Base-by-base conservation (phyloP, 2,888 invertebrate genomes). In the Petrolisthes cinctipes region DNA sequence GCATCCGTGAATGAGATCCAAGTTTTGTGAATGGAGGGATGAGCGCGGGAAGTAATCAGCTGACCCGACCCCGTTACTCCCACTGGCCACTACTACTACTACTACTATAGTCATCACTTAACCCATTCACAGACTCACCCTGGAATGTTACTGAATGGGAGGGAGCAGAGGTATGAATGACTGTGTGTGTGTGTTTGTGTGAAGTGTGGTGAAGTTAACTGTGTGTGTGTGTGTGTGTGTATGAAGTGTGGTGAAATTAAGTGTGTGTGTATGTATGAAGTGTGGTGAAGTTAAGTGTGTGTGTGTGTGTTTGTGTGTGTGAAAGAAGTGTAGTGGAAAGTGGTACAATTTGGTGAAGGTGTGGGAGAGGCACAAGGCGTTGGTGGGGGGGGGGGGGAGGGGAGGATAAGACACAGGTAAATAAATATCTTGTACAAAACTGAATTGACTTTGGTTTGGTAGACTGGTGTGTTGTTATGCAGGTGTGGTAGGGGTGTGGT, bases 11-110 rank as follows among this genome's bases (percentile, higher is more conserved):
- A 85, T 85, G 85, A 61, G 78, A 66, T 66, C 78, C 54, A 37
- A 66, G 54, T 23, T 78, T 66, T 85, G 71, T 85, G 85, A 85
- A 85, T 85, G 85, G 85, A 61, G 79, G 68, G 85, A 85, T 85
- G 85, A 14, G 85, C 54, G 23, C 37, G 81, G 85, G 85, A 85
- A 79, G 79, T 79, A 79, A 79, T 85, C 79, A 85, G 79, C 79
- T 85, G 79, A 84, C 83, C 83, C 56, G 79, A 84, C 83, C 83
- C 56, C 85, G 53, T 79, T 79, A 85, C 68, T 68, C 20, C 54
- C 20, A 37, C 68, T 68, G 53, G 79, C 51, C 76, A 14, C 14
- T 20, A 20, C 20, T 37, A 23, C 68, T 11, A 66, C 66, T 37
- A 17, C 51, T 51, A 9, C 78, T 78, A 6, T 37, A 7, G 37